Base-by-base conservation (phyloP, 2,113 vertebrate genomes). In the Calyptommatus sinebrachiatus region DNA sequence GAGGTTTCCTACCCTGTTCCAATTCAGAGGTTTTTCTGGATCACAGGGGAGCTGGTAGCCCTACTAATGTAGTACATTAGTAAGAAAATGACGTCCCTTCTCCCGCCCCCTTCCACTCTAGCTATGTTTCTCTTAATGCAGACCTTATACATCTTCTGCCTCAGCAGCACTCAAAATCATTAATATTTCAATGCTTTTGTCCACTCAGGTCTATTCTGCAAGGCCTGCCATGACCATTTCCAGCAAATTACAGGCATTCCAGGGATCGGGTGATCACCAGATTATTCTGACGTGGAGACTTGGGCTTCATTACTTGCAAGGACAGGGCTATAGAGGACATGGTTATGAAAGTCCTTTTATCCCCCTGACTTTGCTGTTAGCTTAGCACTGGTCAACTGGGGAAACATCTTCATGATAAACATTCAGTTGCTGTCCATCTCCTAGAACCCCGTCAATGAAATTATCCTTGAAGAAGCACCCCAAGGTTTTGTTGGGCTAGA, bases 111-210 rank as follows among this genome's bases (percentile, higher is more conserved):
- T 28, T 28, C 29, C 6, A 31, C 50, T 10, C 79, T 78, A 71
- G 62, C 10, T 45, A 20, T 84, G 81, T 65, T 65, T 68, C 63
- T 86, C 86, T 88, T 90, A 68, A 81, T 76, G 85, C 67, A 62
- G 26, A 71, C 24, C 31, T 68, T 57, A 22, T n/a, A 60, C 83
- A 66, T 1, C 7, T 3, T 77, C 81, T 80, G 84, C 81, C 61
- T 2, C 35, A 0, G 1, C 84, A 87, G 83, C 61, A 88, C 81
- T 46, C 63, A 2, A 67, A 28, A 0, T 78, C 70, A 89, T 92
- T 71, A 91, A 92, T 91, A 89, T 91, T 92, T 90, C 81, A 92
- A 85, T 70, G 41, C 65, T 20, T 21, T 86, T 79, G 88, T 78
- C 85, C 87, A 74, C 60, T 48, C 22, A 0, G 73, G 74, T 85